Conservation (phyloP, 2,113 vertebrate species). For the Chunga burmeisteri region DNA sequence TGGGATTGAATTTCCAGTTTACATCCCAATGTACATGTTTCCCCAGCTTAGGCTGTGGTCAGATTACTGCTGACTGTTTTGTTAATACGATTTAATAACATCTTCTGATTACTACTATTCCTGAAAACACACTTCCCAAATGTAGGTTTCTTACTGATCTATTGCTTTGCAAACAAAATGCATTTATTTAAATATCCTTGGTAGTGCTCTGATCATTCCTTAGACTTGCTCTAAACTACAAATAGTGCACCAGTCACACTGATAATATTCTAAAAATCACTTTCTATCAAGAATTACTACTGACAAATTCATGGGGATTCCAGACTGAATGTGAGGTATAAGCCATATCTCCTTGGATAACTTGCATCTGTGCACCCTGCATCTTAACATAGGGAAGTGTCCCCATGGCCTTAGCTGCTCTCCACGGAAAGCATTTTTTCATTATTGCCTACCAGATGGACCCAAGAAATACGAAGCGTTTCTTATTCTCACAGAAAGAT, state of each 20-base stretch:
- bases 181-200: neutral
- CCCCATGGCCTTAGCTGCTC: neutral
- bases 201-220: neutral
- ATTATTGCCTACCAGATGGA: neutral
- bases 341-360: neutral
- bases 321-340: neutral
- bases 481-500: neutral
- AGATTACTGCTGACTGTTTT: neutral
- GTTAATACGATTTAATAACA: neutral
- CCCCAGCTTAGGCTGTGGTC: neutral
- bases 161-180: neutral
- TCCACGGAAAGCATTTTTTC: neutral
- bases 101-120: neutral
- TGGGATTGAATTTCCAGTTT: neutral
- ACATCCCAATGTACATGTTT: neutral
- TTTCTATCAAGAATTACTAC: neutral
- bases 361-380: neutral
- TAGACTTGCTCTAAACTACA: neutral
- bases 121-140: neutral
- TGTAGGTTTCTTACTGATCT: neutral
- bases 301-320: neutral
- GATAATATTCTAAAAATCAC: neutral
- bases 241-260: neutral
- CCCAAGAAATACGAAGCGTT: neutral
- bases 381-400: neutral